Base-by-base conservation (phyloP, 2,888 invertebrate genomes). In the Apodemia hepburni region DNA sequence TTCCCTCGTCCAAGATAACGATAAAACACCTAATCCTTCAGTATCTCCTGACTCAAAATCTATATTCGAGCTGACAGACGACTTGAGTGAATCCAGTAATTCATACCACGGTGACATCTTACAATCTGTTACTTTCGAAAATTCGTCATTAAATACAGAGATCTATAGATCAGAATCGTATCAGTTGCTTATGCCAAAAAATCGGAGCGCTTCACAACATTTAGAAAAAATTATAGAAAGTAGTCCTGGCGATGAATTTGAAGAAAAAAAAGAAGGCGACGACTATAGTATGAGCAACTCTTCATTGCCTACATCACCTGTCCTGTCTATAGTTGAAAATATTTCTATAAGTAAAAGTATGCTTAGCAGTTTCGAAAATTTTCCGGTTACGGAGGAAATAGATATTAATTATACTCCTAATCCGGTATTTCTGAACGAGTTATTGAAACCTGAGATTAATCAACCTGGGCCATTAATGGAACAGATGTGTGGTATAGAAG, bases 301-400 rank as follows among this genome's bases (percentile, higher is more conserved):
- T 0, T 85, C 88, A 1, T 69, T 85, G 22, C 88, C 88, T 0
- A 67, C 79, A 33, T 91, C 90, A 18, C 90, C 90, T 3, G 89
- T 87, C 69, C 68, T 91, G 49, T 90, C 90, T 4, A 75, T 89
- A 11, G 89, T 90, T 4, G 89, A 89, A 76, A 85, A 84, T 64
- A 70, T 91, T 64, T 83, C 87, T 2, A 62, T 89, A 5, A 80
- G 72, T 59, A 82, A 80, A 71, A 81, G 80, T 38, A 64, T 76
- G 7, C 65, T 84, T 6, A 71, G 66, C 22, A 70, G 58, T 64
- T 51, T 69, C 6, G 73, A 72, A 49, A 68, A 78, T 42, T 61
- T 66, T 17, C 54, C 62, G 4, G 66, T 65, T 49, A 64, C 61
- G 54, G 66, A 68, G 22, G 59, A 64, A 6, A n/a, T 8, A 17